Evolutionary conservation across 2,888 invertebrate genomes (phyloP).

Genomic region (Acrobasis suavella): DNA sequence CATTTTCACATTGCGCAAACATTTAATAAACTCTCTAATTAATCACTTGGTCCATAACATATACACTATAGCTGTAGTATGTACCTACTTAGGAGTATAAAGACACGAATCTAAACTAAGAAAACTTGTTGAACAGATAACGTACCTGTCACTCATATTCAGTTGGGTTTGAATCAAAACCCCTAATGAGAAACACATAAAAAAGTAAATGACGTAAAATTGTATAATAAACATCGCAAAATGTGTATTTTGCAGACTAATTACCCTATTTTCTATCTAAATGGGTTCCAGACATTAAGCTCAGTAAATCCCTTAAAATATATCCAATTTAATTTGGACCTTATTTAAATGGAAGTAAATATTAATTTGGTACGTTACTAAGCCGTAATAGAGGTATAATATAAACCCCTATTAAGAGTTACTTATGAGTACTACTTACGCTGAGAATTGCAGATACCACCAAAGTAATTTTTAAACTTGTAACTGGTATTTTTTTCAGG

Average conservation of each 20-base stretch:
- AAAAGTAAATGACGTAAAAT: not conserved
- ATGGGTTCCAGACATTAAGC: conserved; percentile 7
- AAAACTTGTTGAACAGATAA: not conserved
- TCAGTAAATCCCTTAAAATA: conserved; percentile 4
- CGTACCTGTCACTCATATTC: not conserved
- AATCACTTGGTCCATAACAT: no score
- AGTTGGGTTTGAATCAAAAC: not conserved
- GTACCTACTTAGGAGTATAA: no score
- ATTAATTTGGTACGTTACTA: not conserved
- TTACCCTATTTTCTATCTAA: conserved; percentile 17
- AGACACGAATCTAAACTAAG: no score
- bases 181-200: not conserved
- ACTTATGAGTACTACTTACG: not conserved
- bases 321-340: not conserved
- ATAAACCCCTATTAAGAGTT: not conserved
- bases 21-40: no score
- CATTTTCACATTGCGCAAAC: no score
- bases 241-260: conserved; percentile 6
- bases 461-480: not conserved
- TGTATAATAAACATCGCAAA: not conserved
- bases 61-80: no score
- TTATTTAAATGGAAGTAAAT: conserved; percentile 16
- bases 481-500: no score
- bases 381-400: not conserved
- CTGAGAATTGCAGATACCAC: not conserved